Conservation (phyloP, 23 tunicate species). For the Styela clava region DNA sequence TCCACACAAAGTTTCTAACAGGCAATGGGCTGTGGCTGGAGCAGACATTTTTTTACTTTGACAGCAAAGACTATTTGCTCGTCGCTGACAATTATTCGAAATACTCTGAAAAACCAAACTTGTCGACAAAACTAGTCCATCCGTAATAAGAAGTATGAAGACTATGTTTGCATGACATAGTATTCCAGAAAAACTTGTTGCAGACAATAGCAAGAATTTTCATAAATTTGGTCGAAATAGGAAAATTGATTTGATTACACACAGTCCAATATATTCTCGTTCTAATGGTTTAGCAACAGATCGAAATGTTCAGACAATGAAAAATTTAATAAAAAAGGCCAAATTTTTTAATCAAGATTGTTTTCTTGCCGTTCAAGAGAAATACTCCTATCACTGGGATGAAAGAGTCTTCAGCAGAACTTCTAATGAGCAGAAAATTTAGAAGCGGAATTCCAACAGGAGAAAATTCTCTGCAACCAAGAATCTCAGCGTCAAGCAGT, state of each 20-base stretch:
- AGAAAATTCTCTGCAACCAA: not conserved
- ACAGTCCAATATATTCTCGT: conserved; percentile 29
- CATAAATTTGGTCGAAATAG: conserved; percentile 8
- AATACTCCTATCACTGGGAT: conserved; percentile 30
- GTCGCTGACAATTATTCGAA: conserved; percentile 17
- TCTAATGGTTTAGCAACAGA: conserved; percentile 35
- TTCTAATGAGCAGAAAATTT: conserved; percentile 12
- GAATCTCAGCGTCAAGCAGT: not conserved
- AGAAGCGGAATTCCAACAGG: not conserved
- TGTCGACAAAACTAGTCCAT: not conserved
- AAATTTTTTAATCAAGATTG: conserved; percentile 12
- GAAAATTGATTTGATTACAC: conserved; percentile 17
- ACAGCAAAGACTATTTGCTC: conserved; percentile 30
- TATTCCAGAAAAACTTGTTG: conserved; percentile 23
- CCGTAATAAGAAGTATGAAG: conserved; percentile 24
- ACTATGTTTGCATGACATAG: conserved; percentile 38
- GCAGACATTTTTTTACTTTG: conserved; percentile 24
- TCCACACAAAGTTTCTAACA: conserved; percentile 37
- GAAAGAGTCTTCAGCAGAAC: conserved; percentile 27
- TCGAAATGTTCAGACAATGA: conserved; percentile 27
- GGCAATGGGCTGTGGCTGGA: not conserved
- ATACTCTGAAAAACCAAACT: not conserved
- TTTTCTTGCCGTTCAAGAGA: conserved; percentile 29
- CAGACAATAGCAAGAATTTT: conserved; percentile 32
- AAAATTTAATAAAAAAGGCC: conserved; percentile 33